Percentiles rank a stretch among this genome's conserved stretches.
phyloP scores from a whole-genome alignment of 2,797 vertebrate genomes.

The Sebastes reedi region DNA sequence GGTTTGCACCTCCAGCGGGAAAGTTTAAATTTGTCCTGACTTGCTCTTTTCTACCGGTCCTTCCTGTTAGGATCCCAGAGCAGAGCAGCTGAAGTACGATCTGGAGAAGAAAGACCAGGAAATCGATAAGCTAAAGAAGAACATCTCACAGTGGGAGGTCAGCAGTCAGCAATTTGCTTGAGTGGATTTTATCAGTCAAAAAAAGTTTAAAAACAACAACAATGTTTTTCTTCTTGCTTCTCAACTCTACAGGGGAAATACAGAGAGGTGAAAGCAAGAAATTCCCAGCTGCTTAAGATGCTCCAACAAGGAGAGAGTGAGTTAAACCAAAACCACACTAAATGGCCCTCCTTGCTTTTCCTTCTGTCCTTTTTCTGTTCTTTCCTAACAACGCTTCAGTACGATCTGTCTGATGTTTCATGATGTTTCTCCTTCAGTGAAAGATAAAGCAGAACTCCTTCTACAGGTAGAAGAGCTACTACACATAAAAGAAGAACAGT shows the following conservation, averaged over 20 bases:
- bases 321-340: conserved; percentile 53
- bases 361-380: neutral
- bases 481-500: conserved; percentile 94
- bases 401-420: neutral
- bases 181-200: neutral
- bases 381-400: neutral
- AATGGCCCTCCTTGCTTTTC: neutral
- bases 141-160: conserved; percentile 92
- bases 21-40: neutral
- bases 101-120: conserved; percentile 94
- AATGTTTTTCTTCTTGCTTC: neutral
- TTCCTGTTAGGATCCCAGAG: conserved; percentile 85
- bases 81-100: conserved; percentile 91
- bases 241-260: conserved; percentile 85
- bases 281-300: conserved; percentile 93
- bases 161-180: neutral
- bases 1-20: neutral
- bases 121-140: conserved; percentile 89
- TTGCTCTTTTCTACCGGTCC: neutral
- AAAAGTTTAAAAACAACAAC: neutral
- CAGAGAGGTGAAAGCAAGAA: conserved; percentile 95
- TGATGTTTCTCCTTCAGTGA: conserved; percentile 83
- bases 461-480: conserved; percentile 92
- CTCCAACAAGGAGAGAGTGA: conserved; percentile 97
- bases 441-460: conserved; percentile 97